A percentile compares a stretch with the other conserved stretches of the same genome.
phyloP scores from a whole-genome alignment of 2,888 invertebrate genomes.

The Kuschelorhynchus macadamiae region DNA sequence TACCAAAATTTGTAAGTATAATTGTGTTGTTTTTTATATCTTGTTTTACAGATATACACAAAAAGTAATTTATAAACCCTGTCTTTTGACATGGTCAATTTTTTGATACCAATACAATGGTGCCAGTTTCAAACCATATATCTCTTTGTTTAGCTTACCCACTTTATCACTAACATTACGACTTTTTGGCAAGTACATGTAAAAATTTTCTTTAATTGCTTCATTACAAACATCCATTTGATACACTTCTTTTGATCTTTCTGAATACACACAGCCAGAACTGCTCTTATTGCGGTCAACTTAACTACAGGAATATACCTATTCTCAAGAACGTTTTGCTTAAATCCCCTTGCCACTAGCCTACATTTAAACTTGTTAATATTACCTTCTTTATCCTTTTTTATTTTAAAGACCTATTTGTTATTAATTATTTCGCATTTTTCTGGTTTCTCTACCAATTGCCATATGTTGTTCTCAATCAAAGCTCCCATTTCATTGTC shows the following conservation, averaged over 20 bases:
- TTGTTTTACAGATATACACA: constrained; percentile 9
- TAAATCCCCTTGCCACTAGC: constrained; percentile 7
- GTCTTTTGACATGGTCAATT: constrained; percentile 5
- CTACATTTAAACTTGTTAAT: constrained; percentile 6
- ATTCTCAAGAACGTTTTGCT: constrained; percentile 8
- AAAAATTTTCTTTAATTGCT: neutral
- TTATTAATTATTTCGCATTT: too few relatives aligned
- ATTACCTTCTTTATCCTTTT: constrained; percentile 3
- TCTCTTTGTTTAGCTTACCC: neutral
- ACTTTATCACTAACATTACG: neutral
- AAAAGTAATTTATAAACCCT: neutral
- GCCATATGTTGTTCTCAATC: too few relatives aligned
- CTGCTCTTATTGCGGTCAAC: neutral
- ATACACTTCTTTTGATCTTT: neutral
- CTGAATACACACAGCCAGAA: constrained; percentile 2
- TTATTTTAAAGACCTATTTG: constrained; percentile 10
- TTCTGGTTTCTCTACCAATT: too few relatives aligned
- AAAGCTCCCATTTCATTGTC: too few relatives aligned
- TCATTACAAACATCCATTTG: constrained; percentile 14
- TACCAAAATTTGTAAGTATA: constrained; percentile 36
- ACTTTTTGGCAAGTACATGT: constrained; percentile 10
- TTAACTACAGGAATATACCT: constrained; percentile 6
- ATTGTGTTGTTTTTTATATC: neutral
- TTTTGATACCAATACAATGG: constrained; percentile 11
- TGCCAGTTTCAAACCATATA: neutral